These are phyloP conservation scores for Apistogramma diplotaenia DNA, from an alignment of 2,113 vertebrate species.

Conservation along the genomic window DNA sequence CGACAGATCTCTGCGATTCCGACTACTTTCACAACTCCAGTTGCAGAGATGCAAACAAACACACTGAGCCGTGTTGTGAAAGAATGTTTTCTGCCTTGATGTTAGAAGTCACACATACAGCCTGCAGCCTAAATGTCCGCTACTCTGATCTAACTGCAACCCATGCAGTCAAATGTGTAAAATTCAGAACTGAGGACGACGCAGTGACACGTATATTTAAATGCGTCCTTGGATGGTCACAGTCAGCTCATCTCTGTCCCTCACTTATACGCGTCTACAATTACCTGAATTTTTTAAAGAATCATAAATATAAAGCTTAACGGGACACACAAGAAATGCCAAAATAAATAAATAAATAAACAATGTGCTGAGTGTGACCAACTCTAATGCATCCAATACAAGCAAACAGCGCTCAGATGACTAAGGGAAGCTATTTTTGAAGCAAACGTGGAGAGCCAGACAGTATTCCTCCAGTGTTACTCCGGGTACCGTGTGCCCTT, in stretches of 20 bases:
- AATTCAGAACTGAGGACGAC: not conserved
- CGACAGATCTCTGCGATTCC: slow-evolving; percentile 9
- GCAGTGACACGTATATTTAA: not conserved
- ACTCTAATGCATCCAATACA: slow-evolving; percentile 21
- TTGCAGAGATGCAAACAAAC: not conserved
- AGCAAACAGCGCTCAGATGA: slow-evolving; percentile 23
- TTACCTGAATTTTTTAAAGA: slow-evolving; percentile 7
- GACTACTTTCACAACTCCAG: slow-evolving; percentile 2
- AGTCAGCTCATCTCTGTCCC: not conserved
- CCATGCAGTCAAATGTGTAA: not conserved
- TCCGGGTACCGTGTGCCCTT: slow-evolving; percentile 39
- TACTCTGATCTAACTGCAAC: not conserved
- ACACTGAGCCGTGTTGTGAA: not conserved
- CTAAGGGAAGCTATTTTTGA: slow-evolving; percentile 53
- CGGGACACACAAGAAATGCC: slow-evolving; percentile 11
- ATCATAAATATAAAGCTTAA: slow-evolving; percentile 20
- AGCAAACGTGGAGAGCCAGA: slow-evolving; percentile 36
- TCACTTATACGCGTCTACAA: not conserved
- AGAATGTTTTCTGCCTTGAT: not conserved
- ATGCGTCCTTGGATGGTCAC: not conserved
- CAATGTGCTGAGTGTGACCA: slow-evolving; percentile 44
- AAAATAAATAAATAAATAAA: not conserved
- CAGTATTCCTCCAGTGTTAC: slow-evolving; percentile 37
- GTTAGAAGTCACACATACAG: not conserved
- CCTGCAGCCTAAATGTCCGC: not conserved